Base-by-base conservation (phyloP, 2,797 vertebrate species). In the Anguilla pacifica region DNA sequence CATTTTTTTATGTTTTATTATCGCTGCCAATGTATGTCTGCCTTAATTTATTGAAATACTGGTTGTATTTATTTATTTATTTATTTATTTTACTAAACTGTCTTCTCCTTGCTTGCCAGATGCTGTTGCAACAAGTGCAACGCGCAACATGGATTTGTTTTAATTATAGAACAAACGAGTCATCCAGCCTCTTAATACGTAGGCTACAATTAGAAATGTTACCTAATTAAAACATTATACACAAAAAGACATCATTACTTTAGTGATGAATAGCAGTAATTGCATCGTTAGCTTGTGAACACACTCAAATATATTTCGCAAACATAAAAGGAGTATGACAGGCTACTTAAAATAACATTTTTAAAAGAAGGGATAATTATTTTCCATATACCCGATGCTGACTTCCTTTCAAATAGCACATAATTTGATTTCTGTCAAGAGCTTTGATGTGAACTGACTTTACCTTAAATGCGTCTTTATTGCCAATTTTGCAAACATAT, bases 401-500 rank as follows among this genome's bases (percentile, higher is more conserved):
- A 43, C 39, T 46, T 43, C 79, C 46, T 49, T 49, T 82, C 74
- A 43, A 82, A 82, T 51, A 82, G 11, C 46, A 51, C 9, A 51
- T 46, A 6, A 82, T 67, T 67, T 61, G 84, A 85, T 22, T 59
- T 57, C 61, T 85, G 84, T 85, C 39, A 86, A 2, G 61, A 70
- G 85, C 15, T 86, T 49, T 86, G 19, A 86, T 49, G 39, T 35
- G 51, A 31, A 53, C 49, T 77, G 72, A 46, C 57, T 85, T 85
- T 85, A 39, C 57, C 46, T 85, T 59, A 22, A 86, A 86, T 83
- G 85, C 15, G 61, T 70, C 86, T 89, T 89, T 85, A 84, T 89
- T 87, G 83, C 83, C 59, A 11, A 59, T 84, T 61, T 87, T 86
- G 85, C 82, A 85, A 87, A 87, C 88, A 89, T 87, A 85, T 89